These are phyloP conservation scores for Aurelia aurita DNA, from an alignment of 30 jellyfish, hydroid and myxozoan species.

Conservation along the genomic window DNA sequence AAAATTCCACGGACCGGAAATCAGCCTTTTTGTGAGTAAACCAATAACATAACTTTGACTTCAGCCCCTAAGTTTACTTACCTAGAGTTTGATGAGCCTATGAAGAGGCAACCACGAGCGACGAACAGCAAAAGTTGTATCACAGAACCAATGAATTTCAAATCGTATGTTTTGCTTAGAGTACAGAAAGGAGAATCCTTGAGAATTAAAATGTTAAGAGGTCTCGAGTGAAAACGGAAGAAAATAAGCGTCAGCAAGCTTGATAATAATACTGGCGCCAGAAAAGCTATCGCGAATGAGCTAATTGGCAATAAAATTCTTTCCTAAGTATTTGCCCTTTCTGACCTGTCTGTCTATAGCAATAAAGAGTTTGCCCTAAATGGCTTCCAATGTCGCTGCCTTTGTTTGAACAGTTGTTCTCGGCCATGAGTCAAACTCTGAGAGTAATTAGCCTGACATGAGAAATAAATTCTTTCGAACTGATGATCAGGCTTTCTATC, in stretches of 20 bases:
- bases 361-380: background rate
- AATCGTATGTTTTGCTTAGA: conserved; percentile 1
- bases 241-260: background rate
- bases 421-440: background rate
- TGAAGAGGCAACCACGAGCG: background rate
- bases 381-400: background rate
- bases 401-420: conserved; percentile 1
- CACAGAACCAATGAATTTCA: background rate
- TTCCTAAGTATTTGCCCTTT: background rate
- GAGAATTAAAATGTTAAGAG: background rate
- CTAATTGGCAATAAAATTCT: background rate
- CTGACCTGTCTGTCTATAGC: background rate
- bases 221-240: conserved; percentile 1
- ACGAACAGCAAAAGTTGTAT: no score
- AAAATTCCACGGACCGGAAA: no score
- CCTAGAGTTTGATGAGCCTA: background rate
- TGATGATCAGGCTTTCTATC: no score
- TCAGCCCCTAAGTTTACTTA: conserved; percentile 1
- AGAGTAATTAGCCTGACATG: background rate
- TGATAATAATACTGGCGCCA: conserved; percentile 1
- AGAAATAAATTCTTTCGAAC: no score
- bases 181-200: conserved; percentile 3
- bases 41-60: background rate
- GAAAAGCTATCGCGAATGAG: background rate
- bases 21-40: background rate